Evolutionary conservation across 1,140 invertebrate genomes (phyloP), one percentile per base, ranked within the genome.

Genomic region (Heliconius nattereri): DNA sequence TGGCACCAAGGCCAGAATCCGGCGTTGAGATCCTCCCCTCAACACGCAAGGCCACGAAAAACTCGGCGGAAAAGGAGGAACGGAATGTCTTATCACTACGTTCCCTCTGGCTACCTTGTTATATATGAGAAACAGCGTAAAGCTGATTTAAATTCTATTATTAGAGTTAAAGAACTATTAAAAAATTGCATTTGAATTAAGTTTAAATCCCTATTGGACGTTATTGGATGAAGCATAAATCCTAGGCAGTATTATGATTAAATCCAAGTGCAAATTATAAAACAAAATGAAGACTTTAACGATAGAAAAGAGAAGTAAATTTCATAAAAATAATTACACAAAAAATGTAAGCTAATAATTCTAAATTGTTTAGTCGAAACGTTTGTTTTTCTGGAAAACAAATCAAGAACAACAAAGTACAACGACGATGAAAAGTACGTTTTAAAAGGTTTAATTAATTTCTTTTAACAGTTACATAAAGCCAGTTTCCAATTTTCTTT

Each of bases 121-220:
- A 45, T 45, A 45, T 16, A 3, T 13, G 40, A 45, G 13, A 45
- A 16, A 13, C 40, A 45, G 13, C 40, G 13, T 45, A 13, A 45
- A 45, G 2, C 40, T 45, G 2, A 45, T 45, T 76, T 45, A 60
- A 66, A 45, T 45, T 26, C 37, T 23, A 49, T 76, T 45, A 76
- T 70, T 23, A n/a, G 20, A 76, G 75, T 70, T 66, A 40, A 45
- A 49, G 60, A 37, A 70, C 32, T 66, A 3, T 66, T 66, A 66
- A 66, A 66, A 66, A 66, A 13, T 23, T 66, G 60, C 16, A 29
- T 66, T 57, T n/a, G 20, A 57, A 66, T 66, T 29, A 11, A 66
- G 60, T 66, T 66, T 26, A 66, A 66, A 66, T 66, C 60, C 60
- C 60, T 26, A 66, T 3, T 66, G 60, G 7, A 66, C 26, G n/a